Evolutionary conservation across 2,113 vertebrate species (phyloP), one percentile per base, ranked within the genome.

Genomic region (Aspidoscelis tigris): DNA sequence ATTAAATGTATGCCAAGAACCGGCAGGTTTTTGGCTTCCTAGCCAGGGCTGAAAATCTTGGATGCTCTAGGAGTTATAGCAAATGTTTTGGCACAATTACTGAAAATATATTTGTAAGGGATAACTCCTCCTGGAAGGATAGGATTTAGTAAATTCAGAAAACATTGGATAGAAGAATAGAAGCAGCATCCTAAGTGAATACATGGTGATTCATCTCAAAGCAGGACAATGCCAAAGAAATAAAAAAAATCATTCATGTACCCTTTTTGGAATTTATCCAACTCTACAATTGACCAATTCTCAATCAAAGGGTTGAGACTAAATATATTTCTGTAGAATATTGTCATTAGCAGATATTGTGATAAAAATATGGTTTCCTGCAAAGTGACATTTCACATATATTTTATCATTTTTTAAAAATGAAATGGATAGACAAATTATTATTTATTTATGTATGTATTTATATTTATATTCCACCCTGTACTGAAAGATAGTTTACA

Each of bases 21-120:
- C 78, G 84, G 41, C 22, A 84, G 82, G 78, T 74, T 75, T 84
- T 61, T 39, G 66, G 11, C 66, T 75, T 69, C 80, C 47, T 24
- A 76, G 85, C 80, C 33, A 68, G 74, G 84, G 0, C 10, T 2
- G 9, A 86, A 90, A 90, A 64, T 11, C 80, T 78, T 72, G 77
- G 69, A 73, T 65, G 76, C 26, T 50, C 55, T 72, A 41, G n/a
- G 83, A 26, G 73, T 85, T 86, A 44, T 53, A 87, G 24, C 20
- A 66, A 82, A 50, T 72, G 8, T 43, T 83, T 74, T 85, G 43
- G 80, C 33, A 18, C 8, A 78, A 55, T 20, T 78, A 43, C 50
- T 85, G 85, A 83, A 89, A 85, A 78, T 0, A 0, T 55, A 26
- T 44, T 80, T 87, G 55, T 75, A 71, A 77, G 43, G 75, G 55